phyloP scores from a whole-genome alignment of 2,113 vertebrate genomes.

The Ammodytes dubius region DNA sequence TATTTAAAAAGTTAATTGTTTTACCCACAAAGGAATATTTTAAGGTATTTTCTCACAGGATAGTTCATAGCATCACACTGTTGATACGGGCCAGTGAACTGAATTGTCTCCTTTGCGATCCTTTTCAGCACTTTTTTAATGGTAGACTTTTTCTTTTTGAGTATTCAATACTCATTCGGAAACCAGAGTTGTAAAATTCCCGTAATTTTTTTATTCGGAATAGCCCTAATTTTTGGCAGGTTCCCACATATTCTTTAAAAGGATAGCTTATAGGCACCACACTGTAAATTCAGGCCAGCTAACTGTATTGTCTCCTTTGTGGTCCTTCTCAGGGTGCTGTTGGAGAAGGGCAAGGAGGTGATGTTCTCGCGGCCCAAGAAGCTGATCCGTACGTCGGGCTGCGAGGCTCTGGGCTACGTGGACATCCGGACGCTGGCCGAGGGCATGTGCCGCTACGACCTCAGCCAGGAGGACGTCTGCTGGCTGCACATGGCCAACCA shows the following conservation, averaged over 20 bases:
- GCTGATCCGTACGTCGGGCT: slow-evolving; percentile 88
- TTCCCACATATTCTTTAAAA: too few species aligned
- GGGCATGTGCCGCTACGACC: slow-evolving; percentile 92
- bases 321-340: slow-evolving; percentile 88
- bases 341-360: slow-evolving; percentile 86
- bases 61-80: neutral
- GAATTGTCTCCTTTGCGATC: neutral
- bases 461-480: slow-evolving; percentile 91
- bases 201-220: too few species aligned
- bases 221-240: too few species aligned
- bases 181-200: too few species aligned
- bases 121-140: too few species aligned
- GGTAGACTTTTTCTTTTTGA: too few species aligned
- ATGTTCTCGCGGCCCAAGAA: slow-evolving; percentile 93
- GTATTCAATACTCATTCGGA: too few species aligned
- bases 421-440: slow-evolving; percentile 92
- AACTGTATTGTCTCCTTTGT: too few species aligned
- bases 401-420: slow-evolving; percentile 91
- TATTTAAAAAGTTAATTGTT: too few species aligned
- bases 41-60: too few species aligned
- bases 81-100: neutral
- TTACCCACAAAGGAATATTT: neutral
- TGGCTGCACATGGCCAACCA: slow-evolving; percentile 93
- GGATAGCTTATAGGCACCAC: too few species aligned
- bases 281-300: too few species aligned